These are phyloP conservation scores for Chanos chanos DNA, from an alignment of 2,797 vertebrate genomes.

Conservation along the genomic window DNA sequence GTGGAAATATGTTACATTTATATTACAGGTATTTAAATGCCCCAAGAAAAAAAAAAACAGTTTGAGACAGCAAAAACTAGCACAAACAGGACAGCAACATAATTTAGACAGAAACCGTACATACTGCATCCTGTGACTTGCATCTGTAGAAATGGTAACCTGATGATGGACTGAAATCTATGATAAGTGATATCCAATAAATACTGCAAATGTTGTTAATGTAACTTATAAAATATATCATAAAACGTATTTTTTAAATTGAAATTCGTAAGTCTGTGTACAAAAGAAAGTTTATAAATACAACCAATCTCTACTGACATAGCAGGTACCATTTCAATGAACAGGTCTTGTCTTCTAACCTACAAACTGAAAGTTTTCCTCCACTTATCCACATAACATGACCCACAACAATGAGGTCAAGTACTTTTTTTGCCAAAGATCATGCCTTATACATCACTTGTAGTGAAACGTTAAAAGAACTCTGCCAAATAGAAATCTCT, in stretches of 20 bases:
- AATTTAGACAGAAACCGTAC: constrained; percentile 62
- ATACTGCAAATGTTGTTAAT: constrained; percentile 69
- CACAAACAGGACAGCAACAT: constrained; percentile 63
- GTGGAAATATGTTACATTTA: constrained; percentile 84
- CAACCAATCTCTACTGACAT: constrained; percentile 67
- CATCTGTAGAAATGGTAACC: constrained; percentile 52
- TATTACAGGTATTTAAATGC: constrained; percentile 80
- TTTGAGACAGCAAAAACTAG: constrained; percentile 68
- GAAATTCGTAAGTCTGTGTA: constrained; percentile 65
- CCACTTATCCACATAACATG: constrained; percentile 80
- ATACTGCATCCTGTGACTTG: constrained; percentile 53
- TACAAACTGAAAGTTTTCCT: constrained; percentile 65
- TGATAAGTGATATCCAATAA: constrained; percentile 70
- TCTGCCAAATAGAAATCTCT: constrained; percentile 61
- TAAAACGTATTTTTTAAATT: constrained; percentile 70
- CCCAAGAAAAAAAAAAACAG: constrained; percentile 61
- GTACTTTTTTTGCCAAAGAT: constrained; percentile 81
- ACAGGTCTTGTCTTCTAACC: constrained; percentile 62
- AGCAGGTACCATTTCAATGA: constrained; percentile 51
- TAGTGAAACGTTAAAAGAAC: constrained; percentile 56
- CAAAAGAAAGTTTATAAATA: constrained; percentile 75
- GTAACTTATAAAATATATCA: constrained; percentile 72
- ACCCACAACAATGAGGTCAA: constrained; percentile 82
- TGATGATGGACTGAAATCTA: constrained; percentile 48
- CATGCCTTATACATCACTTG: constrained; percentile 87